phyloP scores from a whole-genome alignment of 2,888 invertebrate genomes.

The Epinotia brunnichana region DNA sequence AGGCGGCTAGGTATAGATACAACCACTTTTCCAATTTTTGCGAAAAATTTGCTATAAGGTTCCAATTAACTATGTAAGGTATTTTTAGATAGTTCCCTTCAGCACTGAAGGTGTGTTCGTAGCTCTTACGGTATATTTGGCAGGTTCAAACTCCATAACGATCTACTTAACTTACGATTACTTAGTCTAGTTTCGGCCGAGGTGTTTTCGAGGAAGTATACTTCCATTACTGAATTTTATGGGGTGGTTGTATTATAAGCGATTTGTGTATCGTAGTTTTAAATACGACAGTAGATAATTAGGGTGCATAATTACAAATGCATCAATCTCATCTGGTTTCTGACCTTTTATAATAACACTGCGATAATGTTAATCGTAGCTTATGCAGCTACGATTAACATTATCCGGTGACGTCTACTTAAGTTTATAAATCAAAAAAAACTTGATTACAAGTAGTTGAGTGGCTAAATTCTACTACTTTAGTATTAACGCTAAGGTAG shows the following conservation, averaged over 20 bases:
- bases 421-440: too few relatives aligned
- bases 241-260: not conserved
- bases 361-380: not conserved
- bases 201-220: conserved; percentile 7
- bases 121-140: conserved; percentile 71
- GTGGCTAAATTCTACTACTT: not conserved
- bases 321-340: not conserved
- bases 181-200: conserved; percentile 31
- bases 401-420: too few relatives aligned
- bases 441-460: not conserved
- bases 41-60: conserved; percentile 5
- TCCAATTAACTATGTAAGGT: conserved; percentile 9
- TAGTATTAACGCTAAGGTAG: not conserved
- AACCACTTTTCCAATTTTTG: too few relatives aligned
- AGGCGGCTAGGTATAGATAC: too few relatives aligned
- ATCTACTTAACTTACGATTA: conserved; percentile 45
- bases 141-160: conserved; percentile 67
- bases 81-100: not conserved
- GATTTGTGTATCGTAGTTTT: not conserved
- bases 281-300: not conserved
- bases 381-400: not conserved
- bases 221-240: not conserved
- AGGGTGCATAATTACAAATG: not conserved
- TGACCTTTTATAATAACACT: too few relatives aligned
- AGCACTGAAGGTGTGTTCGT: conserved; percentile 44